phyloP scores from a whole-genome alignment of 2,888 invertebrate species.

The Sycophila texana region DNA sequence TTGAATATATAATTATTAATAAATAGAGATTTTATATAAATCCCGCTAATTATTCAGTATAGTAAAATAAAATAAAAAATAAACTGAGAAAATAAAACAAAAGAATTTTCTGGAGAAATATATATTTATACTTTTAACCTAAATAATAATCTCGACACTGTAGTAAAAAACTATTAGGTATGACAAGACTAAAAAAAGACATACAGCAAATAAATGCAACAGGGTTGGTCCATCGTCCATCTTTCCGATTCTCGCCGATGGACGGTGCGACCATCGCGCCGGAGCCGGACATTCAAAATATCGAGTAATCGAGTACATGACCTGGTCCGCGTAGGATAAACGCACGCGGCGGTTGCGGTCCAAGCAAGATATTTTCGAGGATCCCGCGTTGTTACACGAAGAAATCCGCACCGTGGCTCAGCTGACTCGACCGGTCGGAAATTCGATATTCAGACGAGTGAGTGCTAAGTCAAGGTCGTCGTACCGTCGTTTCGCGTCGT shows the following conservation, averaged over 20 bases:
- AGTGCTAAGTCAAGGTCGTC: not conserved
- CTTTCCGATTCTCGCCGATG: not conserved
- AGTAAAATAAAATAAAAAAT: too few relatives aligned
- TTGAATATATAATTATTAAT: too few relatives aligned
- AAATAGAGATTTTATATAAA: too few relatives aligned
- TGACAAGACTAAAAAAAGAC: too few relatives aligned
- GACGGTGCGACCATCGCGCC: not conserved
- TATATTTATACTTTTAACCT: too few relatives aligned
- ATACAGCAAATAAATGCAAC: too few relatives aligned
- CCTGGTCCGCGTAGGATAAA: not conserved
- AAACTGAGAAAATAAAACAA: too few relatives aligned
- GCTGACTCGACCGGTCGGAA: not conserved
- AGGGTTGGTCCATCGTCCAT: not conserved
- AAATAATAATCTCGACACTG: too few relatives aligned
- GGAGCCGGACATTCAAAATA: constrained; percentile 46
- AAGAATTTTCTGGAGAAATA: too few relatives aligned
- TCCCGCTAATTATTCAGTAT: too few relatives aligned
- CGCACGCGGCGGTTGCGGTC: constrained; percentile 30
- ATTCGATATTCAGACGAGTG: not conserved
- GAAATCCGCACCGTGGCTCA: not conserved
- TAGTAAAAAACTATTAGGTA: too few relatives aligned
- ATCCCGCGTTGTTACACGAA: constrained; percentile 15
- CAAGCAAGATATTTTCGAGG: constrained; percentile 22
- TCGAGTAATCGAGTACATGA: too few relatives aligned
- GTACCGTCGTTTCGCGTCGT: not conserved